These are phyloP conservation scores for Petaurus breviceps DNA, from an alignment of 2,113 vertebrate species.

Conservation along the genomic window DNA sequence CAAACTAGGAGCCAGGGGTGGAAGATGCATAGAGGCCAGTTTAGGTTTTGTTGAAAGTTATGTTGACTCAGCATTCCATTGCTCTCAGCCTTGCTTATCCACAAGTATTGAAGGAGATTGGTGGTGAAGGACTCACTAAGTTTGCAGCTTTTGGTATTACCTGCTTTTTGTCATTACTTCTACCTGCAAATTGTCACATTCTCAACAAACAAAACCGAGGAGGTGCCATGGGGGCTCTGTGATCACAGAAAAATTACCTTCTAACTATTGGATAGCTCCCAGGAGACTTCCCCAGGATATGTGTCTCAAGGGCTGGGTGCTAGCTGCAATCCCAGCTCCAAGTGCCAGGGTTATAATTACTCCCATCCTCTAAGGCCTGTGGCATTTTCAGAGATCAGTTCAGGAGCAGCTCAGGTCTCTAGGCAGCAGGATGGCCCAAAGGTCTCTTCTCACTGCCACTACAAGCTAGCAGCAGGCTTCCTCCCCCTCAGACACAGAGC, in stretches of 20 bases:
- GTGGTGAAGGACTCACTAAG: not conserved
- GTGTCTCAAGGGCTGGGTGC: slow-evolving; percentile 14
- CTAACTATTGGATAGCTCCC: not conserved
- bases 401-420: not conserved
- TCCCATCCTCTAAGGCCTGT: slow-evolving; percentile 43
- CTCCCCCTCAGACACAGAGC: not conserved
- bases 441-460: not conserved
- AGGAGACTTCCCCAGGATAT: slow-evolving; percentile 8
- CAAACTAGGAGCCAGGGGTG: too few species aligned
- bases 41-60: too few species aligned
- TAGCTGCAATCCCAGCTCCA: slow-evolving; percentile 41
- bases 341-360: slow-evolving; percentile 71
- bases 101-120: too few species aligned
- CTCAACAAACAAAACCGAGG: not conserved
- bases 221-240: not conserved
- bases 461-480: not conserved
- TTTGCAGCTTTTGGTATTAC: not conserved
- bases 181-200: not conserved
- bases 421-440: not conserved
- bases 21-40: too few species aligned
- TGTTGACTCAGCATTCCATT: too few species aligned
- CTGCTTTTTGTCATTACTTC: not conserved
- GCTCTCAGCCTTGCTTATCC: too few species aligned
- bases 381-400: slow-evolving; percentile 55
- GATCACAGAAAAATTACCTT: not conserved